Base-by-base conservation (phyloP, 2,888 invertebrate genomes). In the Siphonodentalium dalli region DNA sequence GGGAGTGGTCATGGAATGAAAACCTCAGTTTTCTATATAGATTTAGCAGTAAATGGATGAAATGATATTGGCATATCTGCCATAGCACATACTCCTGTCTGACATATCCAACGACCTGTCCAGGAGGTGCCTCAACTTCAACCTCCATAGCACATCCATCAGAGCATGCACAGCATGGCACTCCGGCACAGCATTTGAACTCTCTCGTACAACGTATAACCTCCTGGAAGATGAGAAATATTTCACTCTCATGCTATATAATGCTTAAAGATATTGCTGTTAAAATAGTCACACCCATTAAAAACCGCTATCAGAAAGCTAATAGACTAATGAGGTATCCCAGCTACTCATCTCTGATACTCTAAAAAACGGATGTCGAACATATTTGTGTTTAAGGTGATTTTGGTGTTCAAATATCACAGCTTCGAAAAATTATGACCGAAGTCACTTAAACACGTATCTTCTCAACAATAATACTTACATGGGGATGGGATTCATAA, bases 161-260 rank as follows among this genome's bases (percentile, higher is more conserved):
- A 33, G 52, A 41, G 26, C 63, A 47, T 2, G 79, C 78, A 67
- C 61, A 78, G 63, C 78, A 80, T 13, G 59, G 63, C 38, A 74
- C 74, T 5, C 79, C 75, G 5, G 73, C 74, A 51, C 72, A 71
- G 45, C 77, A 79, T 55, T 78, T 79, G 57, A 77, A 80, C 41
- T 74, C 70, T 38, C 80, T 58, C 7, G 31, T 61, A 8, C 77
- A 66, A 23, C 72, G 62, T 18, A 80, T 75, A 13, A 80, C 70
- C 59, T 80, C 79, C 75, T 76, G 54, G 8, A 55, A 53, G 48
- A n/a, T 21, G 13, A 35, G 31, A 27, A 39, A 29, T 4, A 34
- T n/a, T n/a, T n/a, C n/a, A n/a, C n/a, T n/a, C n/a, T n/a, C n/a
- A n/a, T n/a, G n/a, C n/a, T n/a, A n/a, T n/a, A n/a, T n/a, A 29